Conservation (phyloP, 2,113 vertebrate species). For the Saguinus imperator region DNA sequence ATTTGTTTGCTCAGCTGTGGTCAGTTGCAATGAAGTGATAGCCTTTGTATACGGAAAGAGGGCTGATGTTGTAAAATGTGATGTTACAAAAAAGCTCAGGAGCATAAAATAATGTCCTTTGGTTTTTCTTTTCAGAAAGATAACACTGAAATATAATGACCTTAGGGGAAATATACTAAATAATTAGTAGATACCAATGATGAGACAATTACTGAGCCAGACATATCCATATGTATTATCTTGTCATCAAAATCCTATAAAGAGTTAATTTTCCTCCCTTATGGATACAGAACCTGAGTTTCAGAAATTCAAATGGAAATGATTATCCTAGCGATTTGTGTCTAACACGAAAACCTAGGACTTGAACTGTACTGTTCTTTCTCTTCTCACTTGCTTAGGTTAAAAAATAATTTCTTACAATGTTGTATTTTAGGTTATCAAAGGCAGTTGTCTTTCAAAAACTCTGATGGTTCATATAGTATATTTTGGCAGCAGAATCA, state of each 20-base stretch:
- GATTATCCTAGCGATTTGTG: neutral
- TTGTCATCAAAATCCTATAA: neutral
- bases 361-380: neutral
- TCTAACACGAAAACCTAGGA: neutral
- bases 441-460: slow-evolving; percentile 90
- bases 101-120: neutral
- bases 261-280: neutral
- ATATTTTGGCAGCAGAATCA: slow-evolving; percentile 86
- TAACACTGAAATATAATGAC: neutral
- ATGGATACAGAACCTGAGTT: neutral
- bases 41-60: neutral
- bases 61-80: neutral
- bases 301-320: neutral
- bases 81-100: neutral
- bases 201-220: neutral
- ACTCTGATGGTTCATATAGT: slow-evolving; percentile 91
- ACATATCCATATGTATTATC: neutral
- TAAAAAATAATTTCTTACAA: neutral
- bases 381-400: neutral
- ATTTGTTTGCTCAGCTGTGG: no score
- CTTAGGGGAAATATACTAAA: neutral
- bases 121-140: neutral
- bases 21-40: neutral
- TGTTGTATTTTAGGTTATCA: slow-evolving; percentile 89
- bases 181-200: neutral